Base-by-base conservation (phyloP, 1,140 invertebrate species). In the Papilio glaucus region DNA sequence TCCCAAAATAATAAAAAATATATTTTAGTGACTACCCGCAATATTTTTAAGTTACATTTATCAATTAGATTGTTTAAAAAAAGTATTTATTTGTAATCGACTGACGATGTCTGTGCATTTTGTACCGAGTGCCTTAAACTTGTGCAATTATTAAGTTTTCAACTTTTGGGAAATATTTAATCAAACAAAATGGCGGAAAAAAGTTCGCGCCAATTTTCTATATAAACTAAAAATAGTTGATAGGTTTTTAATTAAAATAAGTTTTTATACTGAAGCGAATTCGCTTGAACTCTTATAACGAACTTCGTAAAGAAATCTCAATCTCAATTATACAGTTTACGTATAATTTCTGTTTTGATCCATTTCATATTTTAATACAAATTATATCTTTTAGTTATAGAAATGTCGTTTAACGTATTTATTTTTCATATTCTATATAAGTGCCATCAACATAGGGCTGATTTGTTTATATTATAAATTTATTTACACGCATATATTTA, bases 301-400 rank as follows among this genome's bases (percentile, higher is more conserved):
- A 57, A 57, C 24, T 21, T 57, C 49, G n/a, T n/a, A 9, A 9
- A 24, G 29, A 33, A 69, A 69, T 69, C 67, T 69, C 67, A 69
- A 69, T 69, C 67, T 69, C 53, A 37, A 49, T 69, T 69, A 69
- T 69, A 69, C 24, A n/a, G 21, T 24, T 69, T 18, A 5, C 1
- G 67, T 69, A 69, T 69, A 69, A 69, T 69, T 69, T 69, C 26
- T 45, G 45, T 69, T 69, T 57, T 69, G 67, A 69, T 29, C 10
- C 29, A 33, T 33, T 38, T 39, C 21, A 24, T 57, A 57, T 57
- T 26, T 38, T 42, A 67, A 42, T 12, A 24, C 18, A 39, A 9
- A 21, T 18, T 8, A 18, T 37, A 63, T 18, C n/a, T 33, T 13
- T 45, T 24, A 68, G 21, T 42, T 68, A 10, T 42, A 39, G 39